These are phyloP conservation scores for Phortica okadai DNA, from an alignment of 2,888 invertebrate species.

Conservation along the genomic window DNA sequence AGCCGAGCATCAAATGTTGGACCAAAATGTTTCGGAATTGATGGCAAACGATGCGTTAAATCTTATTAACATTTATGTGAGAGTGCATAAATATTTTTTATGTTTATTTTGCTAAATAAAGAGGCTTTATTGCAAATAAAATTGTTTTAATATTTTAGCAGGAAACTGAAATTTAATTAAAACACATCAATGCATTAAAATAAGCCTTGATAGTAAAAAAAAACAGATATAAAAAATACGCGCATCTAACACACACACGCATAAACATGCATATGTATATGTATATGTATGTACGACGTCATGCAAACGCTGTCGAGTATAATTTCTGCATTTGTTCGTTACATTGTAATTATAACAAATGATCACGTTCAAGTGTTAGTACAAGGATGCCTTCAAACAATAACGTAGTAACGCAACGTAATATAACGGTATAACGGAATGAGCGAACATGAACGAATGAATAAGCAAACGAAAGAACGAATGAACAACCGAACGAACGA, in stretches of 20 bases:
- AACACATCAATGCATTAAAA: background rate
- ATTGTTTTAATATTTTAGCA: background rate
- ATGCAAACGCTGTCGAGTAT: no score
- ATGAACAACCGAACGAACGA: background rate
- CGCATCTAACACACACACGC: background rate
- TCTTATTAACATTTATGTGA: no score
- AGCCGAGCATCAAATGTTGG: no score
- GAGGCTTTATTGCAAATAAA: background rate
- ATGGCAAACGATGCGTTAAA: no score
- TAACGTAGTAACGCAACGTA: background rate
- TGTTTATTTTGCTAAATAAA: background rate
- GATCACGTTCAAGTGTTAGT: conserved; percentile 59
- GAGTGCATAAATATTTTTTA: no score
- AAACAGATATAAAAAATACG: background rate
- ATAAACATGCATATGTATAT: background rate
- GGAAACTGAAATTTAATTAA: background rate
- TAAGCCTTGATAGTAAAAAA: background rate
- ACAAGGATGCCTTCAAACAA: conserved; percentile 55
- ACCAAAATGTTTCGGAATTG: no score
- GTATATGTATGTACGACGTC: background rate
- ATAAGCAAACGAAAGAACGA: background rate
- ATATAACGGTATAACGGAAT: background rate
- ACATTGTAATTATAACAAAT: conserved; percentile 61
- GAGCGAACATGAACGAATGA: background rate
- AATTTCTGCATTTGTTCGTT: background rate